Evolutionary conservation across 2,797 vertebrate species (phyloP).

Genomic region (Enteromius paludinosus): DNA sequence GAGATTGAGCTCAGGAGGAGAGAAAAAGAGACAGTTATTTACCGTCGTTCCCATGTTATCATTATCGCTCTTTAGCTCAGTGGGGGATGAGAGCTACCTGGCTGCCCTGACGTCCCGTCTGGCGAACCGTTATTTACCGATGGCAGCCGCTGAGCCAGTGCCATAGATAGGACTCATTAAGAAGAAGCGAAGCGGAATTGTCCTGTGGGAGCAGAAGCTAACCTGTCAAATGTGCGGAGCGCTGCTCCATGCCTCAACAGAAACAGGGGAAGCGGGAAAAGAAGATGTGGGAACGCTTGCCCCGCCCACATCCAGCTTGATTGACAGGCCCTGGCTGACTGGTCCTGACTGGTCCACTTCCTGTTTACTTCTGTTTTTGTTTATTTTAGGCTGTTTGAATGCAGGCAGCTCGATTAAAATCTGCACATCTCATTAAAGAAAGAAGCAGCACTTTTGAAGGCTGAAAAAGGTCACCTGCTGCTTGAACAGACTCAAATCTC

Average conservation of each 20-base stretch:
- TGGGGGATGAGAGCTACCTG: conserved; percentile 53
- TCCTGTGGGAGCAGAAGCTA: conserved; percentile 63
- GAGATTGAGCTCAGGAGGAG: conserved; percentile 47
- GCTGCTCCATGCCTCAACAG: not conserved
- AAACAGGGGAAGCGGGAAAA: not conserved
- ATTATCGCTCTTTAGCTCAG: conserved; percentile 59
- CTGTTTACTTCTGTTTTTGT: not conserved
- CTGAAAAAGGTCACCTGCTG: conserved; percentile 39
- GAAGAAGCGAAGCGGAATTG: conserved; percentile 61
- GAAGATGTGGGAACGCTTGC: conserved; percentile 13
- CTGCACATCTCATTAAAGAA: conserved; percentile 36
- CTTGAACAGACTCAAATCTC: conserved; percentile 36
- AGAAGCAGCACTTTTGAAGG: conserved; percentile 32
- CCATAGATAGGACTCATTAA: conserved; percentile 58
- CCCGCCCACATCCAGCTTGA: conserved; percentile 12
- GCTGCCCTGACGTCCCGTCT: conserved; percentile 42
- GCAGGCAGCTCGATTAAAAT: conserved; percentile 31
- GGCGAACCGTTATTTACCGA: conserved; percentile 57
- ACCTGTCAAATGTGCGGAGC: conserved; percentile 51
- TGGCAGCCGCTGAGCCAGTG: conserved; percentile 57
- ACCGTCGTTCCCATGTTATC: conserved; percentile 47
- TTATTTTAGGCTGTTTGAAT: not conserved
- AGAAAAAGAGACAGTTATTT: conserved; percentile 57
- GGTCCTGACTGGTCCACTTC: not conserved
- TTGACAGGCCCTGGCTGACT: conserved; percentile 19